Evolutionary conservation across 2,888 invertebrate genomes (phyloP), one percentile per base, ranked within the genome.

Genomic region (Diachrysia chrysitis): DNA sequence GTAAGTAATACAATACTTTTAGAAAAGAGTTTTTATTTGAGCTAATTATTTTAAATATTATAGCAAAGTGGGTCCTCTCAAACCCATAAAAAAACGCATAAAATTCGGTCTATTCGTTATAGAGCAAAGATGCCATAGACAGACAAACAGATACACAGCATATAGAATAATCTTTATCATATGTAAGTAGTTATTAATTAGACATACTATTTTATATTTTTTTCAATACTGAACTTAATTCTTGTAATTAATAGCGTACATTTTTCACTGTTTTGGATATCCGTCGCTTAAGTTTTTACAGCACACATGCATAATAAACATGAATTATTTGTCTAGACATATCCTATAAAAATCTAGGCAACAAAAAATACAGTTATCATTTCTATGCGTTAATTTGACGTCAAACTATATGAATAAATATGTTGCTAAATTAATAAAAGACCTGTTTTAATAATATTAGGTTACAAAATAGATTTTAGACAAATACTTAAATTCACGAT

Each of bases 291-390:
- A 37, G 0, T n/a, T 42, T 42, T 42, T 42, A n/a, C 16, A 1
- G 2, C 16, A 42, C 16, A n/a, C 16, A 42, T 37, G 2, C 42
- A n/a, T 42, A n/a, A 42, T 42, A n/a, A 42, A 5, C n/a, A 42
- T 42, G 5, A 42, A n/a, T 42, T n/a, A 51, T 76, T 10, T 21
- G 12, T 35, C 17, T 67, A 55, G 60, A 61, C 60, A 14, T 42
- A 37, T 56, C 32, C 3, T 48, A 55, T 58, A 66, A 72, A 70
- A 64, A 60, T 14, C 5, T 54, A 42, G 32, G 60, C 65, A 17
- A 4, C 10, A 65, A 54, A 59, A n/a, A 14, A 56, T n/a, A n/a
- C 56, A 10, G 32, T 37, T 48, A 1, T 0, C n/a, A 21, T 29
- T 71, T 51, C 42, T 55, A 19, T 23, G 16, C 4, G 57, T 74